Percentiles rank a stretch among this genome's conserved stretches.
Conservation (phyloP, 2,113 vertebrate genomes). For the Saimiri boliviensis region DNA sequence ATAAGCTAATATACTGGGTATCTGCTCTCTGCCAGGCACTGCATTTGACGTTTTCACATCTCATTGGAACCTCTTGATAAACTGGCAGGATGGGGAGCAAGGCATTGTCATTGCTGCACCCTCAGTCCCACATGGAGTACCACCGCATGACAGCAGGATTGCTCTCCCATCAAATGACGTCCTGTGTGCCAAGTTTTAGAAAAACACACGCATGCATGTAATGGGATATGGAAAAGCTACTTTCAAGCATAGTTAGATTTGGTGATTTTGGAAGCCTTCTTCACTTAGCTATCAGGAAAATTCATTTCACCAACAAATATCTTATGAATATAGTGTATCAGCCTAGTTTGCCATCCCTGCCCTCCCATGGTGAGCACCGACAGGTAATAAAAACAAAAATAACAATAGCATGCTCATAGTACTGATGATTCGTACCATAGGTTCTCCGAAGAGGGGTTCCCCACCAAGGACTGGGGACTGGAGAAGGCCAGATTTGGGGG, state of each 20-base stretch:
- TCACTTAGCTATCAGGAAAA: not conserved
- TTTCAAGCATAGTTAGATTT: not conserved
- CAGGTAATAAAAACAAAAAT: not conserved
- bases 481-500: not conserved
- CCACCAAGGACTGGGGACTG: rapidly evolving
- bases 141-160: not conserved
- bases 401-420: not conserved
- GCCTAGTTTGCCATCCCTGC: not conserved
- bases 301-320: not conserved
- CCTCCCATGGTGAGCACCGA: not conserved
- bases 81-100: not conserved
- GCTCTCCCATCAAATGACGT: not conserved
- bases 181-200: not conserved
- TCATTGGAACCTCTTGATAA: not conserved
- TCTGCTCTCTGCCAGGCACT: not conserved
- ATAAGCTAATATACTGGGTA: not conserved
- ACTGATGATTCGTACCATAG: not conserved
- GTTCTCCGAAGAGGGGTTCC: not conserved
- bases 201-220: not conserved
- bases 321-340: rapidly evolving
- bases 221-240: not conserved
- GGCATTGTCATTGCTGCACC: rapidly evolving
- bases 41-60: not conserved
- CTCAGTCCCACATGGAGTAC: not conserved
- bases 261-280: not conserved